Evolutionary conservation across 2,113 vertebrate genomes (phyloP).

Genomic region (Colistium nudipinnis): DNA sequence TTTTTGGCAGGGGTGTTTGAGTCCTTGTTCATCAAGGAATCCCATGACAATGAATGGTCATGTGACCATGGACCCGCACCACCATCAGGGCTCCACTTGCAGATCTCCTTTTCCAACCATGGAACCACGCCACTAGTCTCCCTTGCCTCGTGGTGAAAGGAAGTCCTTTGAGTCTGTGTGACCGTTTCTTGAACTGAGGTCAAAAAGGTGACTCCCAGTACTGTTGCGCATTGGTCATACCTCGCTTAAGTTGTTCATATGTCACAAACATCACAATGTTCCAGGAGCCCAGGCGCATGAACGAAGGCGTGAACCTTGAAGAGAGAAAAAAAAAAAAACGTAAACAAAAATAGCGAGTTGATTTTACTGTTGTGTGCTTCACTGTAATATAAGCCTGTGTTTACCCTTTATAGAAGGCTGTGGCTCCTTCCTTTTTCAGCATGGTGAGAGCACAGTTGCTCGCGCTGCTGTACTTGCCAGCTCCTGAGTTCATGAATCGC

Average conservation of each 20-base stretch:
- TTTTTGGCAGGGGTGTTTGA: no score
- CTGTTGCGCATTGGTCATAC: constrained; percentile 72
- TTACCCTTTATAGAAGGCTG: constrained; percentile 95
- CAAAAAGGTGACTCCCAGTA: constrained; percentile 84
- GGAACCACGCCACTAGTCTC: not conserved
- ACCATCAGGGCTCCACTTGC: not conserved
- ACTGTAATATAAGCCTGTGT: not conserved
- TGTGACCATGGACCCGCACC: not conserved
- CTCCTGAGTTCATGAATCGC: constrained; percentile 90
- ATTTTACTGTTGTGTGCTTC: not conserved
- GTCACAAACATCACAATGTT: constrained; percentile 97
- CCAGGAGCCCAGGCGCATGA: constrained; percentile 92
- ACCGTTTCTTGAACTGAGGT: constrained; percentile 15
- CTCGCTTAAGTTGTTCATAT: constrained; percentile 93
- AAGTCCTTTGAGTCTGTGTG: not conserved
- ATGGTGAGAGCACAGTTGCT: constrained; percentile 88
- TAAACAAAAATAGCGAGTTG: not conserved
- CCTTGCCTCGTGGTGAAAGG: not conserved
- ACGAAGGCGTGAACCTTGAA: constrained; percentile 91
- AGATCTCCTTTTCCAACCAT: constrained; percentile 3
- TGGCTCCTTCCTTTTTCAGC: constrained; percentile 86
- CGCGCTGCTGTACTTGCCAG: constrained; percentile 85
- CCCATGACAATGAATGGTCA: not conserved
- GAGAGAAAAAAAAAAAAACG: constrained; percentile 2
- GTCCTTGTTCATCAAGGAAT: not conserved